Base-by-base conservation (phyloP, 2,113 vertebrate species). In the Microtus ochrogaster region DNA sequence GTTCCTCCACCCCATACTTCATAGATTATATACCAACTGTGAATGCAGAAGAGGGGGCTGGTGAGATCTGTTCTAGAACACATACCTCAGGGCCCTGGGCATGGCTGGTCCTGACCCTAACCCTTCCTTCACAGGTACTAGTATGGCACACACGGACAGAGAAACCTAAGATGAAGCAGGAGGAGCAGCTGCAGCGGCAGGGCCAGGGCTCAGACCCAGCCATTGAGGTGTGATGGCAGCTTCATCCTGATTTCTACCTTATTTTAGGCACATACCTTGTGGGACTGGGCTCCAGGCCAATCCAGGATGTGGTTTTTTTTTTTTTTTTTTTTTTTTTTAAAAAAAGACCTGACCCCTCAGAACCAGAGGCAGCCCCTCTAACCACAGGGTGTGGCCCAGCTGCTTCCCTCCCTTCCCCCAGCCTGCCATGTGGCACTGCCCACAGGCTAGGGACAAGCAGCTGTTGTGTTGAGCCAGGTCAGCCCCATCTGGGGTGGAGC, bases 131-230 rank as follows among this genome's bases (percentile, higher is more conserved):
- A 52, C 95, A 99, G 99, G 99, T 99, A 77, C 98, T 99, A 95
- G 99, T 99, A 81, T 99, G 99, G 99, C 99, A 99, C 87, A 99
- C 99, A 0, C 98, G 99, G 39, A 99, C 99, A 0, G 99, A 99
- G 98, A 99, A 99, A 87, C 99, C 99, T 65, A 99, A 99, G 98
- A 99, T 99, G 99, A 99, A 99, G 97, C 98, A 99, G 70, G 99
- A 99, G 96, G 99, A 99, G 13, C 98, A 98, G 70, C 97, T 99
- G 76, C 99, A 99, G 97, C 98, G 99, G 89, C 99, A 99, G 97
- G 99, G 99, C 63, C 98, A 98, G 83, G 99, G 99, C n/a, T 99
- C 99, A 21, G 99, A 99, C 96, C 98, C 98, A 3, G 98, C 97
- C 39, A 97, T 99, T 79, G 99, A 99, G 97, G 99, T 99, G 98